Percentiles rank a stretch among this genome's conserved stretches.
Evolutionary conservation across 2,888 invertebrate species (phyloP).

Genomic region (Scelioninae gen. 1): DNA sequence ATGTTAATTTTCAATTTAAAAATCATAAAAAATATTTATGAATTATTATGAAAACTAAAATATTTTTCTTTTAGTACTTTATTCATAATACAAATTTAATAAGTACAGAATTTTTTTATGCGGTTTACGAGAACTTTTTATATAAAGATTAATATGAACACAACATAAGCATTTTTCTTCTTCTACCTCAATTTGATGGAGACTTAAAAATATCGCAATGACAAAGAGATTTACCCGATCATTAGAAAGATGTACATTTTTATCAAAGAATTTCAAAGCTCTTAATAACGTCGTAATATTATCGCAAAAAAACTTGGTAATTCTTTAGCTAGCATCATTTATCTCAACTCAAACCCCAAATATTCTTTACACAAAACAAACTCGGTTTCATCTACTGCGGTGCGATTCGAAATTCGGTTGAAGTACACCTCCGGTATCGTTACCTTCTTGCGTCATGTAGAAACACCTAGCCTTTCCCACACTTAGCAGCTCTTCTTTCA

Average conservation of each 20-base stretch:
- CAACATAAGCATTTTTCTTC: neutral
- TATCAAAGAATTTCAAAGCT: slow-evolving; percentile 1
- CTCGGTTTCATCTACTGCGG: slow-evolving; percentile 21
- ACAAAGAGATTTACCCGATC: neutral
- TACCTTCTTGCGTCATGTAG: slow-evolving; percentile 75
- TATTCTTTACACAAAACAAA: slow-evolving; percentile 28
- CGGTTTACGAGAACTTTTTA: too few relatives aligned
- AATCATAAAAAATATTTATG: too few relatives aligned
- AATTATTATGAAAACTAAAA: too few relatives aligned
- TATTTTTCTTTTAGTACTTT: too few relatives aligned
- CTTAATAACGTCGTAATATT: slow-evolving; percentile 16
- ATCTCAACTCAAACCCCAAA: slow-evolving; percentile 19
- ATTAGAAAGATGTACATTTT: slow-evolving; percentile 9
- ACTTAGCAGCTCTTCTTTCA: slow-evolving; percentile 75
- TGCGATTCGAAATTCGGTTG: slow-evolving; percentile 54
- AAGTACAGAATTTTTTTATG: too few relatives aligned
- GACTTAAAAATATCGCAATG: too few relatives aligned
- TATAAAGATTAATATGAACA: too few relatives aligned
- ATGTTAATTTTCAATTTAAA: too few relatives aligned
- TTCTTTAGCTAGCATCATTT: slow-evolving; percentile 30
- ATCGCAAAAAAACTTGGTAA: neutral
- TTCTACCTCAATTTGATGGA: neutral
- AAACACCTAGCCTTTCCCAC: slow-evolving; percentile 78
- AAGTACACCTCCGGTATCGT: slow-evolving; percentile 52
- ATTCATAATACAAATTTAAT: too few relatives aligned